Percentiles rank a stretch among this genome's conserved stretches.
Conservation (phyloP, 1,140 invertebrate genomes). For the Contarinia nasturtii region DNA sequence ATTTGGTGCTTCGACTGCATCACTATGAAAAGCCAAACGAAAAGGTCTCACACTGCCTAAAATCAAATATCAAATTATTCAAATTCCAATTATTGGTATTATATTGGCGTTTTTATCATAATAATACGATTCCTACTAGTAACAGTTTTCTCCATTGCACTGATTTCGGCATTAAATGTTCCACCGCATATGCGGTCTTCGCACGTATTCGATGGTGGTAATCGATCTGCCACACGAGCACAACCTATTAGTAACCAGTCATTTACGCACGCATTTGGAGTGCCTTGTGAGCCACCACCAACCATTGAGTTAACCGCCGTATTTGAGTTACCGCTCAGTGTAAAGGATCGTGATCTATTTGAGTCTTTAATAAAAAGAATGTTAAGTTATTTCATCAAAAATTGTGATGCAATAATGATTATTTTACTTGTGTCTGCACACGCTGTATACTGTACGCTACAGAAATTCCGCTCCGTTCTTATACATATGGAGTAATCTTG, state of each 20-base stretch:
- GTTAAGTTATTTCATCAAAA: background rate
- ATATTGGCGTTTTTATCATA: background rate
- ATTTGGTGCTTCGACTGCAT: conserved; percentile 47
- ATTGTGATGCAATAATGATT: conserved; percentile 4
- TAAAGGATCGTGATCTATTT: conserved; percentile 44
- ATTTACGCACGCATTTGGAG: conserved; percentile 38
- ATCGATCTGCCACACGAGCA: conserved; percentile 26
- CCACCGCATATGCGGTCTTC: conserved; percentile 32
- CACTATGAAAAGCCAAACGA: conserved; percentile 54
- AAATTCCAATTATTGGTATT: background rate
- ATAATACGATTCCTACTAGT: conserved; percentile 23
- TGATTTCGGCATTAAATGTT: conserved; percentile 26
- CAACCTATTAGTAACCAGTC: conserved; percentile 66
- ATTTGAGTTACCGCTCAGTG: conserved; percentile 51
- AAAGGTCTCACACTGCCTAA: conserved; percentile 60
- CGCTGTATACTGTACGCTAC: conserved; percentile 63
- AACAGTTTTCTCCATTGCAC: conserved; percentile 24
- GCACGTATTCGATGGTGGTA: conserved; percentile 21
- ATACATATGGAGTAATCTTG: conserved; percentile 78
- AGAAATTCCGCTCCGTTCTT: conserved; percentile 69
- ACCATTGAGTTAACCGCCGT: conserved; percentile 41
- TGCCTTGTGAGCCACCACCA: conserved; percentile 30
- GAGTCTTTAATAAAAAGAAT: conserved; percentile 24
- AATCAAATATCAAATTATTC: conserved; percentile 11
- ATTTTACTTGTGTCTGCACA: conserved; percentile 42